phyloP scores from a whole-genome alignment of 2,888 invertebrate genomes.

The Athalia cordata region DNA sequence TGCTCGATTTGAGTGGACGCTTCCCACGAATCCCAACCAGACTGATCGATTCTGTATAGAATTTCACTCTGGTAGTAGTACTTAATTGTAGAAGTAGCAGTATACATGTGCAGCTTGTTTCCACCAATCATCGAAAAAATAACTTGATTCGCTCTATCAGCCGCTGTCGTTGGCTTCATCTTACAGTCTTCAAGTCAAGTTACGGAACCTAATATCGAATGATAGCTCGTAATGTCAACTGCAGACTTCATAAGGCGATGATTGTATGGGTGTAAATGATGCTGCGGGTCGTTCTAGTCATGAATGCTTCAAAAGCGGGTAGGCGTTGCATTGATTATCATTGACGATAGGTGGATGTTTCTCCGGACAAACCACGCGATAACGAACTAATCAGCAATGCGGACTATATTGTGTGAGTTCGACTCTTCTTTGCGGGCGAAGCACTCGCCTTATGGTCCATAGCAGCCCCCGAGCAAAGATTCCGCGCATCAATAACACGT shows the following conservation, averaged over 20 bases:
- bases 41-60: slow-evolving; percentile 1
- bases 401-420: slow-evolving; percentile 46
- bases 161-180: neutral
- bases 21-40: slow-evolving; percentile 20
- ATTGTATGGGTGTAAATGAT: slow-evolving; percentile 8
- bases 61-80: too few species aligned
- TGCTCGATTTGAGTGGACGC: slow-evolving; percentile 39
- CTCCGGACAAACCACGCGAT: slow-evolving; percentile 48
- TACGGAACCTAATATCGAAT: slow-evolving; percentile 14
- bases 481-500: slow-evolving; percentile 23
- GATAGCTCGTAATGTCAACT: slow-evolving; percentile 12
- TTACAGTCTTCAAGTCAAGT: neutral
- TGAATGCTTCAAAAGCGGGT: slow-evolving; percentile 32
- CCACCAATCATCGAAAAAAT: too few species aligned
- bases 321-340: slow-evolving; percentile 32
- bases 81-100: too few species aligned
- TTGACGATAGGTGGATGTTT: slow-evolving; percentile 39
- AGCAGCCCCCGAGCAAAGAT: slow-evolving; percentile 21
- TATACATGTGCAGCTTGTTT: too few species aligned
- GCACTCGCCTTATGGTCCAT: neutral
- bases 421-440: neutral
- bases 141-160: neutral
- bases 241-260: neutral
- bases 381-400: slow-evolving; percentile 60
- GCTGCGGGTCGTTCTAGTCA: slow-evolving; percentile 29